phyloP scores from a whole-genome alignment of 2,888 invertebrate genomes.

The Tipula vernalis region DNA sequence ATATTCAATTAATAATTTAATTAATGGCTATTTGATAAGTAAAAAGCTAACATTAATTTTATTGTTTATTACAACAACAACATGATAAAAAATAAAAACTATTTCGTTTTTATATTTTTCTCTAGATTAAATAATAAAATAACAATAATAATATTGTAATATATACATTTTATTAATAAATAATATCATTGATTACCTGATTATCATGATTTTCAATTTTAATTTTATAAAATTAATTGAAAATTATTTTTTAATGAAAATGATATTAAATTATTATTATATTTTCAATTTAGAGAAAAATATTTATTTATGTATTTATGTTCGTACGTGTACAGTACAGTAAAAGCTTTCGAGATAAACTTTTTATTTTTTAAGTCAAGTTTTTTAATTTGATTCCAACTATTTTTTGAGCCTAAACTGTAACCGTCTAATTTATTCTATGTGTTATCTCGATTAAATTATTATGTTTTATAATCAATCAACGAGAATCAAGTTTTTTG shows the following conservation, averaged over 20 bases:
- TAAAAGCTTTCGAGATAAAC: not conserved
- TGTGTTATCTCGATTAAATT: not conserved
- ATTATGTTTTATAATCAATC: not conserved
- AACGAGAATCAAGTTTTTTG: not conserved
- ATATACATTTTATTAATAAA: not conserved
- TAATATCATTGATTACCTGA: not conserved
- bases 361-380: not conserved
- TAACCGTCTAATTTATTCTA: not conserved
- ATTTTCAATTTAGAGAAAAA: not conserved
- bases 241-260: not conserved
- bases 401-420: not conserved
- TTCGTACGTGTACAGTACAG: not conserved
- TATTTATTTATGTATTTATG: not conserved
- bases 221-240: not conserved
- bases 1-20: not conserved
- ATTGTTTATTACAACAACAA: not conserved
- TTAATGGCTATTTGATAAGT: not conserved
- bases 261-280: not conserved
- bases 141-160: not conserved
- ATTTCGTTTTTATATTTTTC: not conserved
- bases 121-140: not conserved
- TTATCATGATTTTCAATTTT: not conserved
- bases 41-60: not conserved
- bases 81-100: not conserved
- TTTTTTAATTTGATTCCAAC: not conserved